Percentiles rank a stretch among this genome's conserved stretches.
phyloP scores from a whole-genome alignment of 2,113 vertebrate genomes.

The Hemichromis elongatus region DNA sequence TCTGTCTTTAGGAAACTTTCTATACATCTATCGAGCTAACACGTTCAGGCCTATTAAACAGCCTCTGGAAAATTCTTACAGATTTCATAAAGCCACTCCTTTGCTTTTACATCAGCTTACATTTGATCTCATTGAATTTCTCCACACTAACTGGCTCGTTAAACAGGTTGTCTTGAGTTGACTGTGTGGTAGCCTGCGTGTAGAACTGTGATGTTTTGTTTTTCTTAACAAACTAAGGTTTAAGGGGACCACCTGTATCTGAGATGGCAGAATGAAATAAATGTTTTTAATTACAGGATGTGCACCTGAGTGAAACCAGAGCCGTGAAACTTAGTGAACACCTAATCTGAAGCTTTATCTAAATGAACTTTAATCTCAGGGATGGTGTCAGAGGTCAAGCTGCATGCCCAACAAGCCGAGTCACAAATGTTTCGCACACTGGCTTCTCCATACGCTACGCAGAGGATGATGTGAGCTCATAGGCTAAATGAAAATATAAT shows the following conservation, averaged over 20 bases:
- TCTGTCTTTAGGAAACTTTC: not conserved
- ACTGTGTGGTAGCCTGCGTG: not conserved
- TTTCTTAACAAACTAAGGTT: not conserved
- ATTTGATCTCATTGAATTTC: not conserved
- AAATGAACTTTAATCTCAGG: not conserved
- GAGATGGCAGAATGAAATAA: not conserved
- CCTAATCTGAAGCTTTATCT: not conserved
- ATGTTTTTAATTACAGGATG: not conserved
- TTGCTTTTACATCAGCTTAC: not conserved
- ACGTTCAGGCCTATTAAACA: not conserved
- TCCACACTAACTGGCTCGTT: not conserved
- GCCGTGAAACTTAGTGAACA: not conserved
- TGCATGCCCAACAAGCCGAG: not conserved
- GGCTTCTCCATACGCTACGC: not conserved
- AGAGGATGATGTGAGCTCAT: not conserved
- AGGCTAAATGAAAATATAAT: not conserved
- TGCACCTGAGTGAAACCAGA: not conserved
- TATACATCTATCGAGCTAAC: not conserved
- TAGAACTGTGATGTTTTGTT: not conserved
- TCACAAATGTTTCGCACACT: not conserved
- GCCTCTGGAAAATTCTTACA: not conserved
- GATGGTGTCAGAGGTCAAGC: not conserved
- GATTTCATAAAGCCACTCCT: not conserved
- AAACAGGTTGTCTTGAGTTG: not conserved
- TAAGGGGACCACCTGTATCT: not conserved